Evolutionary conservation across 2,888 invertebrate species (phyloP).

Genomic region (Nysson spinosus): DNA sequence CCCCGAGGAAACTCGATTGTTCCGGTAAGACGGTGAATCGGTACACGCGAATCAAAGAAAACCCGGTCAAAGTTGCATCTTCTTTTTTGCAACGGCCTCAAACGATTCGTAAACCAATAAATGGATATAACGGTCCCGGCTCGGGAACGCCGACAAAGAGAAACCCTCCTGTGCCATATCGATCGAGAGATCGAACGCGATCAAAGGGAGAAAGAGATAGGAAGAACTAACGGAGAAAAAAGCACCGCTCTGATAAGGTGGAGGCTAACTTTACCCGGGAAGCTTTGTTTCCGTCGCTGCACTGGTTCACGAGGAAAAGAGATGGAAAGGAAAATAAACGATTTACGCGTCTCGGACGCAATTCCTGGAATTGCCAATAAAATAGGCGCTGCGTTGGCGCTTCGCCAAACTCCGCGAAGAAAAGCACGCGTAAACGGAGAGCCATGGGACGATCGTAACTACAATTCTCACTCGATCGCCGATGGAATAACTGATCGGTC

Average conservation of each 20-base stretch:
- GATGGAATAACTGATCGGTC: constrained; percentile 51
- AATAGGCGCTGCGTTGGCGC: constrained; percentile 42
- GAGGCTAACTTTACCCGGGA: too few species aligned
- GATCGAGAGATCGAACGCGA: constrained; percentile 39
- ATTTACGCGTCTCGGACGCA: constrained; percentile 51
- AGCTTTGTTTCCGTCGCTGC: constrained; percentile 16
- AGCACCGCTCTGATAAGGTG: too few species aligned
- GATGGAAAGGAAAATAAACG: constrained; percentile 44
- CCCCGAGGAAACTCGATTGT: too few species aligned
- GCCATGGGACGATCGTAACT: constrained; percentile 48
- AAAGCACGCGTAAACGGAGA: too few species aligned
- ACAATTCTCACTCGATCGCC: constrained; percentile 42
- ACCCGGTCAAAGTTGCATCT: too few species aligned
- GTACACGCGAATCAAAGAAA: constrained; percentile 36
- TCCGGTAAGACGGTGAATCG: too few species aligned
- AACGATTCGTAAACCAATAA: constrained; percentile 53
- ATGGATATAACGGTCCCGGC: constrained; percentile 37
- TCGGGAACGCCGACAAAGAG: constrained; percentile 37
- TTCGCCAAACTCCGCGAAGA: constrained; percentile 3
- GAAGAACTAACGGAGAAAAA: background rate
- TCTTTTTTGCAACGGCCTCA: constrained; percentile 23
- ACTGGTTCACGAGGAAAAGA: background rate
- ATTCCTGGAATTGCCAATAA: constrained; percentile 62
- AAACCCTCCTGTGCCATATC: constrained; percentile 38
- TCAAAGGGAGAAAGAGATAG: constrained; percentile 18